A percentile compares a stretch with the other conserved stretches of the same genome.
Evolutionary conservation across 2,888 invertebrate genomes (phyloP).

Genomic region (Azorinus chamasolen): DNA sequence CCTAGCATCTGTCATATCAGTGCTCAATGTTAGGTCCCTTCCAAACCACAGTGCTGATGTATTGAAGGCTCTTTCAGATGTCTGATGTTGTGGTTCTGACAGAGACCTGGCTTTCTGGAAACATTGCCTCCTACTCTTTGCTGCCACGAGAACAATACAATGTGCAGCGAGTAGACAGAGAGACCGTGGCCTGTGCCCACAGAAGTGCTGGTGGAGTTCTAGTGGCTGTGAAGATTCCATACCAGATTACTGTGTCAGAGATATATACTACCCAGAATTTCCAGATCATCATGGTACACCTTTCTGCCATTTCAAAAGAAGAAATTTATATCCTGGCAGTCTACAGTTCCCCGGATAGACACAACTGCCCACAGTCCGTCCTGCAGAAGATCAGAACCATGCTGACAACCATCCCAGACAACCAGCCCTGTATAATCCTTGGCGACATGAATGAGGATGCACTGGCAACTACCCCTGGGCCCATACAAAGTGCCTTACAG

Average conservation of each 20-base stretch:
- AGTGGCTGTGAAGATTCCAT: too few species aligned
- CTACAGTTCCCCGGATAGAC: too few species aligned
- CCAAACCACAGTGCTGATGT: neutral
- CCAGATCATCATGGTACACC: too few species aligned
- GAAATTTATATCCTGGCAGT: too few species aligned
- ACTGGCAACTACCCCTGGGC: neutral
- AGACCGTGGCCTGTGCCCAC: too few species aligned
- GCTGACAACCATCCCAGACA: neutral
- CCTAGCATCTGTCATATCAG: neutral
- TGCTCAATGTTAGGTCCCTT: neutral
- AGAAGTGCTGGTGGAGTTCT: too few species aligned
- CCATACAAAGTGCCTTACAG: neutral
- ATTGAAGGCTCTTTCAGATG: neutral
- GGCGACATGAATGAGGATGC: neutral
- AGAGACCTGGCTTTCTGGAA: conserved; percentile 19
- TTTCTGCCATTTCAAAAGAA: too few species aligned
- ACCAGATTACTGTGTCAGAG: too few species aligned
- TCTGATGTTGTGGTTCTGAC: conserved; percentile 9
- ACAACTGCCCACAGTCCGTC: neutral
- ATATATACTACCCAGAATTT: too few species aligned
- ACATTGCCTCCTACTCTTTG: neutral
- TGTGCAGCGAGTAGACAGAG: too few species aligned
- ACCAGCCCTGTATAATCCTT: neutral
- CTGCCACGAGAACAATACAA: neutral
- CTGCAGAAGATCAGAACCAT: neutral